Evolutionary conservation across 1,140 invertebrate species (phyloP), one percentile per base, ranked within the genome.

Genomic region (Popillia japonica): DNA sequence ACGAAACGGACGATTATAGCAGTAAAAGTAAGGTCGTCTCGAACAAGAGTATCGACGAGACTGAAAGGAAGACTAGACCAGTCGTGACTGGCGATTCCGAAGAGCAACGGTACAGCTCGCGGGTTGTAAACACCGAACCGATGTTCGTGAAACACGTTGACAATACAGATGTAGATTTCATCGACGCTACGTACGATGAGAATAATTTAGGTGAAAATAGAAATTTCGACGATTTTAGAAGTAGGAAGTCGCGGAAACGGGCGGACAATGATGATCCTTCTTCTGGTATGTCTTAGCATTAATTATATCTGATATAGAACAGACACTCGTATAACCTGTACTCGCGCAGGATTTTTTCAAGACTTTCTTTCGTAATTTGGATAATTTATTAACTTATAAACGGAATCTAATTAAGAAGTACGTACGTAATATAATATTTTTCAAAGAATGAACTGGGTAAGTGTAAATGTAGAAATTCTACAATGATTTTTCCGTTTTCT

Each of bases 241-340:
- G 77, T 40, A 61, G 17, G 40, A 59, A 76, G 22, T 40, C 64
- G 40, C 72, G 40, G 10, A 64, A 81, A 9, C 83, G 81, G 41
- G 80, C 81, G 9, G 87, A 87, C 68, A 83, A 80, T 6, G 87
- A 88, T 81, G 86, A 88, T 80, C 86, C 86, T 22, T 87, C 87
- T 44, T 87, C 87, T n/a, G 87, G 87, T 44, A 88, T 87, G 87
- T 88, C 87, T 83, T 88, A 88, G 86, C 83, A 84, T 72, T 83
- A 78, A 22, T 42, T 34, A 34, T 34, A 34, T 1, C 1, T 34
- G 1, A 34, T 34, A 20, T 61, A 2, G 0, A 20, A 2, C 14
- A 42, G 41, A 59, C 6, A 59, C 55, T 6, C 6, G n/a, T 6
- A 7, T 59, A 59, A 59, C 14, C n/a, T 20, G n/a, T 17, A 2